Base-by-base conservation (phyloP, 1,140 invertebrate species). In the Aphaenogaster rudis region DNA sequence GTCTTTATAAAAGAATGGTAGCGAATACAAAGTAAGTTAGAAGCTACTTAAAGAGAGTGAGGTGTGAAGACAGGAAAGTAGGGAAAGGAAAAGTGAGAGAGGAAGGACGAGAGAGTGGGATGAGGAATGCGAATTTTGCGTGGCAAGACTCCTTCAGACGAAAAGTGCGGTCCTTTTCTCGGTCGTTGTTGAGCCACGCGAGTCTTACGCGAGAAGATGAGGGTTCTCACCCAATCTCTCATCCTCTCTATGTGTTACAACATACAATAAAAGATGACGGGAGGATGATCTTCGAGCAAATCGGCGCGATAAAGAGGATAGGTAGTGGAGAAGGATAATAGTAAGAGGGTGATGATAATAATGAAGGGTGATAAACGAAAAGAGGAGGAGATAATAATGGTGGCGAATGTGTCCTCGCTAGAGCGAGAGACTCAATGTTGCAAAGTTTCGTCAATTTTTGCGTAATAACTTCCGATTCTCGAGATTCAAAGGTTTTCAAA, bases 111-210 rank as follows among this genome's bases (percentile, higher is more conserved):
- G 59, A 71, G 78, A 81, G 9, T 67, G 42, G 50, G n/a, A 50
- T 66, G 80, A 90, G 15, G 11, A 54, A 11, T 63, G 69, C 86
- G 77, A 81, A 80, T 74, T 67, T 78, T 82, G 80, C 88, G 82
- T 93, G 94, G 92, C 66, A 84, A 94, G 82, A 94, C 93, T 93
- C 88, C 94, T 92, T 94, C 94, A 87, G 93, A 94, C 87, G 90
- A 93, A 95, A 95, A 95, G 93, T 93, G 94, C 94, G 94, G 94
- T 94, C 94, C 93, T 95, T 94, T 94, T 93, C 94, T 94, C 92
- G 78, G 94, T 94, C 90, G 94, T 94, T 93, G 93, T 94, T 93
- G 91, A 94, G 90, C 92, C 93, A 94, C 88, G 90, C 72, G 76
- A 90, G 69, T 72, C 67, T 80, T 77, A 74, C 61, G 76, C 57